These are phyloP conservation scores for Gymnocypris eckloni DNA, from an alignment of 2,797 vertebrate species.

Conservation along the genomic window DNA sequence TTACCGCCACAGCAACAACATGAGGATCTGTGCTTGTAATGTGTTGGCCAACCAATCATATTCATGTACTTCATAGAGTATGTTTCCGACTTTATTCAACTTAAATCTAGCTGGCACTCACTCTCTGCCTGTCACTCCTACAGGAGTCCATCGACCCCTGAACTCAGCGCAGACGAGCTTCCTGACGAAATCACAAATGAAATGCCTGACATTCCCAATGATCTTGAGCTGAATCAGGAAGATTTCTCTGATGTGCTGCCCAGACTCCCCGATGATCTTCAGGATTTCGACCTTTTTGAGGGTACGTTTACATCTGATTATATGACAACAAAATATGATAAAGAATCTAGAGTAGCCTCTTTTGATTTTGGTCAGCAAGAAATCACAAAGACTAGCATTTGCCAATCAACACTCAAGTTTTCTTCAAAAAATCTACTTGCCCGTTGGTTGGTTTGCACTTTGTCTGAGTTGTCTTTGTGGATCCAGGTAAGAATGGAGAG, in stretches of 20 bases:
- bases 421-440: background rate
- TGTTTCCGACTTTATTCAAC: background rate
- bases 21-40: background rate
- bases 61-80: background rate
- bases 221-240: conserved; percentile 98
- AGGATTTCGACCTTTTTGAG: conserved; percentile 99
- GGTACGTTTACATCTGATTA: conserved; percentile 73
- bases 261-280: conserved; percentile 94
- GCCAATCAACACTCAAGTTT: background rate
- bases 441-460: conserved; percentile 36
- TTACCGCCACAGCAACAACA: background rate
- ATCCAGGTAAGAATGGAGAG: conserved; percentile 95
- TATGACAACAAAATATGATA: background rate
- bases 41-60: background rate
- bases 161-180: conserved; percentile 96
- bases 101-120: background rate
- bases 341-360: background rate
- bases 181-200: conserved; percentile 99
- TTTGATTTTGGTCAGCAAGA: background rate
- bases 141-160: conserved; percentile 96
- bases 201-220: conserved; percentile 99
- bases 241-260: conserved; percentile 98
- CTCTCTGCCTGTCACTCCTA: background rate
- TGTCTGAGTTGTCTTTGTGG: conserved; percentile 52
- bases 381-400: background rate